phyloP scores from a whole-genome alignment of 2,797 vertebrate genomes.

The Prionace glauca region DNA sequence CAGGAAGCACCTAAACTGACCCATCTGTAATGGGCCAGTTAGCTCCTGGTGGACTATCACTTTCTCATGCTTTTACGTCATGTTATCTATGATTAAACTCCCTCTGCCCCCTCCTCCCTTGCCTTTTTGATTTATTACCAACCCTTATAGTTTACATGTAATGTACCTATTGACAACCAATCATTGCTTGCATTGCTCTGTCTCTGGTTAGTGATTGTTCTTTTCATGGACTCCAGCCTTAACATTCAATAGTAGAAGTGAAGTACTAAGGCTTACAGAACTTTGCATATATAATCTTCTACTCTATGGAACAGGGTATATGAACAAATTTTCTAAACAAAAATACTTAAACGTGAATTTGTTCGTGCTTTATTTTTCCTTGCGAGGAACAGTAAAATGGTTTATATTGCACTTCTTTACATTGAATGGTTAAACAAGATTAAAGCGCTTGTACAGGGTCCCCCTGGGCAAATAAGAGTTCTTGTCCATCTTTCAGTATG shows the following conservation, averaged over 20 bases:
- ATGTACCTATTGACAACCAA: constrained; percentile 69
- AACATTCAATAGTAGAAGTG: constrained; percentile 64
- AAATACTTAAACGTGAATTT: constrained; percentile 85
- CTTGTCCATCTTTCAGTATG: constrained; percentile 67
- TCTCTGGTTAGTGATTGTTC: constrained; percentile 74
- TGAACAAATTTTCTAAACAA: constrained; percentile 80
- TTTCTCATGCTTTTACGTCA: constrained; percentile 50
- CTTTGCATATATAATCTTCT: constrained; percentile 59
- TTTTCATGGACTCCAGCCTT: constrained; percentile 61
- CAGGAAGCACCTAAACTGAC: constrained; percentile 98
- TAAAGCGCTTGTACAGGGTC: constrained; percentile 70
- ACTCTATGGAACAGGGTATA: constrained; percentile 94
- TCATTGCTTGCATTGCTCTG: constrained; percentile 79
- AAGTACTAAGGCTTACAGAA: constrained; percentile 56
- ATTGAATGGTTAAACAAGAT: constrained; percentile 69
- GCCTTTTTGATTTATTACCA: constrained; percentile 52
- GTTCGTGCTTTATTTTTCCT: constrained; percentile 82
- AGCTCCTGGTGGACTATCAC: constrained; percentile 47
- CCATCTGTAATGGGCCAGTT: constrained; percentile 79
- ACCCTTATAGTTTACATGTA: constrained; percentile 80
- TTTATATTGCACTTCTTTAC: constrained; percentile 93
- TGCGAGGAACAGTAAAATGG: constrained; percentile 75
- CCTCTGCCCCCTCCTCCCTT: constrained; percentile 51
- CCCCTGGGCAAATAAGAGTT: constrained; percentile 65
- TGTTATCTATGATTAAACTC: constrained; percentile 59